Percentiles rank a stretch among this genome's conserved stretches.
Evolutionary conservation across 2,113 vertebrate species (phyloP).

Genomic region (Upupa epops): DNA sequence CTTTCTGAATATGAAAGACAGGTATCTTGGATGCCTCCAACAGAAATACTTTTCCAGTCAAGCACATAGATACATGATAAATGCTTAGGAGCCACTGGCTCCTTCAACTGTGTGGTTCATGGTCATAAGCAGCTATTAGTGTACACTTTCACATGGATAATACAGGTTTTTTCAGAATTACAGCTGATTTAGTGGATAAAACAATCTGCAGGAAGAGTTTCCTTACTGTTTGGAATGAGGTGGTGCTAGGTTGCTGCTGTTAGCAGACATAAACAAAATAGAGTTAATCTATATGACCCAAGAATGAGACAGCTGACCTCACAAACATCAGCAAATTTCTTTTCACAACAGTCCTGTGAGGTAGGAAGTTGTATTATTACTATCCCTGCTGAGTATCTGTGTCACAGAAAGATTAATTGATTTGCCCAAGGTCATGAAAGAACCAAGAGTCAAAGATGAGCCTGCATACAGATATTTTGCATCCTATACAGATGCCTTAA

Average conservation of each 20-base stretch:
- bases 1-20: not conserved
- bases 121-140: not conserved
- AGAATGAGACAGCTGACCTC: slow-evolving; percentile 1
- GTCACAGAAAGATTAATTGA: slow-evolving; percentile 50
- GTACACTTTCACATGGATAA: not conserved
- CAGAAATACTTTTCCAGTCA: not conserved
- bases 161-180: not conserved
- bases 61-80: not conserved
- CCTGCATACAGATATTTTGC: slow-evolving; percentile 18
- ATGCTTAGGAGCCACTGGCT: not conserved
- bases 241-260: not conserved
- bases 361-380: slow-evolving; percentile 45
- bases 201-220: not conserved
- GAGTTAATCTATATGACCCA: not conserved
- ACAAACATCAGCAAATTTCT: slow-evolving; percentile 14
- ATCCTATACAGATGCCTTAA: not conserved
- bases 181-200: not conserved
- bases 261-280: not conserved
- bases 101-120: not conserved
- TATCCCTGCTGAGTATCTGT: slow-evolving; percentile 16
- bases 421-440: slow-evolving; percentile 40
- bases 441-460: slow-evolving; percentile 1
- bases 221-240: not conserved
- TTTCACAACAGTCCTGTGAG: slow-evolving; percentile 26
- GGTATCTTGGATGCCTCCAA: not conserved